These are phyloP conservation scores for Copsychus sechellarum DNA, from an alignment of 2,113 vertebrate species.

Conservation along the genomic window DNA sequence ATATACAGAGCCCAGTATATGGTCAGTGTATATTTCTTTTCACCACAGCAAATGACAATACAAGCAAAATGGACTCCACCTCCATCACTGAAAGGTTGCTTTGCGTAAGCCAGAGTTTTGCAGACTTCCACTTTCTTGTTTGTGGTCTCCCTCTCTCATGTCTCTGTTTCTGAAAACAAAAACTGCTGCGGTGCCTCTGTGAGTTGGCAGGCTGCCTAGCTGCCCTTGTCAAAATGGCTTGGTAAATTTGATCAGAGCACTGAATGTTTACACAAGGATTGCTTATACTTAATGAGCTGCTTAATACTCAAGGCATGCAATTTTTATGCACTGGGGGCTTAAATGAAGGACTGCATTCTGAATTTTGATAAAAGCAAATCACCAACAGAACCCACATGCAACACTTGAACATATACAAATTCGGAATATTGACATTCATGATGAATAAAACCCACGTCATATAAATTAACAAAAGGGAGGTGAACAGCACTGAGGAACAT, in stretches of 20 bases:
- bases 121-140: neutral
- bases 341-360: neutral
- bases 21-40: neutral
- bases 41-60: neutral
- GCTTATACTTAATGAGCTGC: neutral
- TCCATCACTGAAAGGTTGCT: neutral
- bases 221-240: neutral
- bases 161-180: neutral
- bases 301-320: neutral
- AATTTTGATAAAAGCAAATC: neutral
- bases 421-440: neutral
- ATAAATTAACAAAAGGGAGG: neutral
- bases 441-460: neutral
- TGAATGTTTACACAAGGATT: neutral
- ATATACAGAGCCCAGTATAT: neutral
- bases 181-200: neutral
- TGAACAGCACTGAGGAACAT: neutral
- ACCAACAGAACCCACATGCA: neutral
- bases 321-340: neutral
- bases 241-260: neutral
- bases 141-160: neutral
- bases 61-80: accelerated
- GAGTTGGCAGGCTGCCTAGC: neutral
- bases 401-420: neutral
- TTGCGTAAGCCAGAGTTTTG: neutral